These are phyloP conservation scores for Sparidentex hasta DNA, from an alignment of 2,797 vertebrate genomes.

Conservation along the genomic window DNA sequence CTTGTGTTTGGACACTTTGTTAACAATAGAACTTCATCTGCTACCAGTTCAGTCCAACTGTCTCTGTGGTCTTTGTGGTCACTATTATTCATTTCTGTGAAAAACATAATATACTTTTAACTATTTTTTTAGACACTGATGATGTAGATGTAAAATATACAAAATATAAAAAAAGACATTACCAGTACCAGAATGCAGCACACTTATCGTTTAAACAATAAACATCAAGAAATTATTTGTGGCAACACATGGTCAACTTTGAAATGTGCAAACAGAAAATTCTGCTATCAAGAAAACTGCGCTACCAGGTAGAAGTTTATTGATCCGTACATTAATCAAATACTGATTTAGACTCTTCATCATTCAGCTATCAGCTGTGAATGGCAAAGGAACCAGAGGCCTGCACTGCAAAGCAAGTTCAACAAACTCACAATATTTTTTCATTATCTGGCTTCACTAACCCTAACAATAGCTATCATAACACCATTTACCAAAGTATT, in stretches of 20 bases:
- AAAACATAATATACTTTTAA: not conserved
- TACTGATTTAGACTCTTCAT: not conserved
- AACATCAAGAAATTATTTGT: not conserved
- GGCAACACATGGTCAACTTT: not conserved
- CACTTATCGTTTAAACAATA: not conserved
- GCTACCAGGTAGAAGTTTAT: not conserved
- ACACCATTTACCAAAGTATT: too few species aligned
- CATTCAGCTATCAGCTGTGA: not conserved
- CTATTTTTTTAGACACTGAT: not conserved
- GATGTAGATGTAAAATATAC: not conserved
- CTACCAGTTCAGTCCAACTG: not conserved
- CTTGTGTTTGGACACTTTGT: not conserved
- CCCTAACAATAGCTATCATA: too few species aligned
- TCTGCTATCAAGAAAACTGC: not conserved
- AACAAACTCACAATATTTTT: too few species aligned
- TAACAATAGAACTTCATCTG: not conserved
- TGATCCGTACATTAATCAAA: not conserved
- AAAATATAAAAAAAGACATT: not conserved
- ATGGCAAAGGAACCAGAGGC: not conserved
- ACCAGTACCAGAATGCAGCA: conserved; percentile 26
- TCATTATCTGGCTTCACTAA: too few species aligned
- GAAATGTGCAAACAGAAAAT: conserved; percentile 21
- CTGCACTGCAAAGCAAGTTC: too few species aligned
- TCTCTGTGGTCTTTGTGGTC: not conserved
- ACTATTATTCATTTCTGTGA: not conserved